phyloP scores from a whole-genome alignment of 35 echinoderm and acorn worm species.

The Apostichopus parvimensis region DNA sequence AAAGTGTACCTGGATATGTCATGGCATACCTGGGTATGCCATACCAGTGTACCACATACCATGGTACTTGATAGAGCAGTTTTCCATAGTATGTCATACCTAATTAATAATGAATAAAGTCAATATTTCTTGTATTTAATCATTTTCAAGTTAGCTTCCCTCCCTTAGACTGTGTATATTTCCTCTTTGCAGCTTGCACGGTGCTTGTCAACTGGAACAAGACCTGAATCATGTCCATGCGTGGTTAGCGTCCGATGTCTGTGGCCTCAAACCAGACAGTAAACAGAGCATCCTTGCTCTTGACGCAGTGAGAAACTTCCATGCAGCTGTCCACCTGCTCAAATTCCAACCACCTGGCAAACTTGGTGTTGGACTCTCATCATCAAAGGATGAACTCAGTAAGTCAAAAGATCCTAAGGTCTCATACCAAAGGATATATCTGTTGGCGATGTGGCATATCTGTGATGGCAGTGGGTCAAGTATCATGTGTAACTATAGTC shows the following conservation, averaged over 20 bases:
- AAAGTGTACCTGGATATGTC: too few relatives aligned
- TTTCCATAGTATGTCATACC: too few relatives aligned
- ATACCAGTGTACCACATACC: too few relatives aligned
- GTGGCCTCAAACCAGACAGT: conserved; percentile 61
- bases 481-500: too few relatives aligned
- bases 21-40: too few relatives aligned
- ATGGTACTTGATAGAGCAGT: too few relatives aligned
- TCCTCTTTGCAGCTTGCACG: conserved; percentile 64
- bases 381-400: conserved; percentile 83
- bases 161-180: too few relatives aligned
- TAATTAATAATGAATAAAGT: too few relatives aligned
- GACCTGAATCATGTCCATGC: conserved; percentile 77
- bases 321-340: conserved; percentile 83
- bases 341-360: conserved; percentile 81
- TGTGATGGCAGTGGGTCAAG: not conserved
- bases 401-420: conserved; percentile 21
- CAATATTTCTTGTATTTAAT: too few relatives aligned
- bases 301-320: conserved; percentile 82
- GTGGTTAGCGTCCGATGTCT: conserved; percentile 75
- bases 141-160: too few relatives aligned
- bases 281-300: conserved; percentile 83
- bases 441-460: not conserved
- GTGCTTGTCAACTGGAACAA: conserved; percentile 80
- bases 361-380: conserved; percentile 34
- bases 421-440: not conserved